Percentiles rank a stretch among this genome's conserved stretches.
phyloP scores from a whole-genome alignment of 2,888 invertebrate species.

The Chironomus riparius region DNA sequence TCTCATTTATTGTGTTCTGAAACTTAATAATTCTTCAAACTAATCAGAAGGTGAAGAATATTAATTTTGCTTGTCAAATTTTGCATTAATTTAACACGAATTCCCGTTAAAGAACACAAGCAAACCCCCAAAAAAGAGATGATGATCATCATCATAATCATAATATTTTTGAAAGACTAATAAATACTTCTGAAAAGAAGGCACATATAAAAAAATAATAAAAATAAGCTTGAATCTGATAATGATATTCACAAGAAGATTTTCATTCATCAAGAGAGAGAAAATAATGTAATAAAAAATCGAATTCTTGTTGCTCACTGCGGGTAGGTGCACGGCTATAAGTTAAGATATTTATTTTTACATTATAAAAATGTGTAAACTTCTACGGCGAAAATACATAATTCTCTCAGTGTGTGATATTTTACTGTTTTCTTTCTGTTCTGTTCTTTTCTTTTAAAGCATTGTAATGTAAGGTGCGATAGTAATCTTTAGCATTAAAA shows the following conservation, averaged over 20 bases:
- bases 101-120: too few relatives aligned
- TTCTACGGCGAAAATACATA: slow-evolving; percentile 18
- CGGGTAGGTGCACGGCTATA: slow-evolving; percentile 5
- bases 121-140: background rate
- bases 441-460: background rate
- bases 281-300: background rate
- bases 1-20: too few relatives aligned
- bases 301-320: slow-evolving; percentile 8
- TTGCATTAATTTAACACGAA: too few relatives aligned
- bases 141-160: background rate
- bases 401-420: slow-evolving; percentile 23
- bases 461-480: slow-evolving; percentile 20
- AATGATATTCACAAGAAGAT: slow-evolving; percentile 14
- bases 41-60: too few relatives aligned
- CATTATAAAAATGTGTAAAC: slow-evolving; percentile 11
- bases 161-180: background rate
- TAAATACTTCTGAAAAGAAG: background rate
- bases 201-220: background rate
- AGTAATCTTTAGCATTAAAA: slow-evolving; percentile 13
- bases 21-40: too few relatives aligned
- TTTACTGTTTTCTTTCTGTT: slow-evolving; percentile 13
- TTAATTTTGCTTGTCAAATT: too few relatives aligned
- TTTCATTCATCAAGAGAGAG: slow-evolving; percentile 1
- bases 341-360: slow-evolving; percentile 20
- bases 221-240: slow-evolving; percentile 8